phyloP scores from a whole-genome alignment of 2,888 invertebrate species.

The Baronia brevicornis region DNA sequence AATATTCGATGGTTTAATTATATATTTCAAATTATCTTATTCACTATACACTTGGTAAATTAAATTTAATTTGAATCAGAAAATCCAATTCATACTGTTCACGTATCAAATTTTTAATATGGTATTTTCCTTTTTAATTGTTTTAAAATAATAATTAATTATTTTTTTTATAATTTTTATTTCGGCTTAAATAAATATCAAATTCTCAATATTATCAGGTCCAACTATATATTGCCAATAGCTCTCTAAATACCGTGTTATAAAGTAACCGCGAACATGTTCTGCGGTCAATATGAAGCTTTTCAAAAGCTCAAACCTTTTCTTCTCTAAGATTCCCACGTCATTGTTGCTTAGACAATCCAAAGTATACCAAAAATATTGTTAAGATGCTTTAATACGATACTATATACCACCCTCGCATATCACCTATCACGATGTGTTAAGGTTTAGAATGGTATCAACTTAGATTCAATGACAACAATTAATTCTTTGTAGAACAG shows the following conservation, averaged over 20 bases:
- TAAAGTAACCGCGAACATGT: conserved; percentile 56
- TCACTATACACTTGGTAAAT: no score
- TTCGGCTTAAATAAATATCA: no score
- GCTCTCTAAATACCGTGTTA: conserved; percentile 57
- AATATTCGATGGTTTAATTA: no score
- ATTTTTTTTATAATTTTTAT: no score
- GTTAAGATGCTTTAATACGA: conserved; percentile 25
- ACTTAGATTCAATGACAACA: conserved; percentile 4
- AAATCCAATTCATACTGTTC: no score
- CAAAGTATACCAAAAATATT: conserved; percentile 49
- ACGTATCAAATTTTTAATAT: no score
- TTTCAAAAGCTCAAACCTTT: conserved; percentile 37
- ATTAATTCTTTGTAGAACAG: conserved; percentile 27
- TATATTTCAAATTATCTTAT: no score
- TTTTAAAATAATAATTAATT: no score
- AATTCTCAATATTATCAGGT: conserved; percentile 14
- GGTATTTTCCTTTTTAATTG: no score
- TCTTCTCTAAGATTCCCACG: conserved; percentile 51
- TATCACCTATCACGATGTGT: conserved; percentile 10
- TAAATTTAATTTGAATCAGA: no score
- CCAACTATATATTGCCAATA: conserved; percentile 9
- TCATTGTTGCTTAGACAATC: conserved; percentile 47
- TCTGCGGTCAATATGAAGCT: conserved; percentile 52
- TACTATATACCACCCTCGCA: conserved; percentile 5
- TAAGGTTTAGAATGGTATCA: conserved; percentile 22